Conservation (phyloP, 2,888 invertebrate genomes). For the Ceraclea dissimilis region DNA sequence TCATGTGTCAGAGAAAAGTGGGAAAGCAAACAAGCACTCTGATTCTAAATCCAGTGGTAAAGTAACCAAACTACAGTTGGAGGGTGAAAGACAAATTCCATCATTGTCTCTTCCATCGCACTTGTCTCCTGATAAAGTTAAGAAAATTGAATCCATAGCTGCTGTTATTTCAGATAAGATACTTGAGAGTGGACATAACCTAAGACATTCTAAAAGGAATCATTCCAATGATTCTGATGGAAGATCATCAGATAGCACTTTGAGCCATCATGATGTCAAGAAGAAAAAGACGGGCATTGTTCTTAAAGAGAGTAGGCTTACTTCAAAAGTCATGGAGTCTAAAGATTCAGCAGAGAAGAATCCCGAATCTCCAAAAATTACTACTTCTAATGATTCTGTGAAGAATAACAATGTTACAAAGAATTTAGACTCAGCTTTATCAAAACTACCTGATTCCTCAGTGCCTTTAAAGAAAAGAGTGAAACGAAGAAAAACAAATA, state of each 20-base stretch:
- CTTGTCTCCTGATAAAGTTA: conserved; percentile 36
- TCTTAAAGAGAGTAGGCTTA: conserved; percentile 42
- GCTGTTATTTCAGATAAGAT: conserved; percentile 46
- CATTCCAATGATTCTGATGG: conserved; percentile 35
- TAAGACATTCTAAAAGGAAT: conserved; percentile 43
- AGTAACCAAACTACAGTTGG: conserved; percentile 33
- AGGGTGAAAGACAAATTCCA: conserved; percentile 42
- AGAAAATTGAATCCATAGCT: conserved; percentile 44
- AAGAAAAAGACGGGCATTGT: conserved; percentile 40
- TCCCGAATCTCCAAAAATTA: conserved; percentile 28
- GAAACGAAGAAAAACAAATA: conserved; percentile 69
- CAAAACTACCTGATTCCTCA: conserved; percentile 28
- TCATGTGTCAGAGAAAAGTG: conserved; percentile 34
- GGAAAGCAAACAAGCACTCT: conserved; percentile 29
- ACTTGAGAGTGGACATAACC: conserved; percentile 44
- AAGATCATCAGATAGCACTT: conserved; percentile 29
- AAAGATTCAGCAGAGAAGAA: conserved; percentile 42
- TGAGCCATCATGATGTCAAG: conserved; percentile 36
- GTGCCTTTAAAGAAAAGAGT: conserved; percentile 38
- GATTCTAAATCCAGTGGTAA: conserved; percentile 22
- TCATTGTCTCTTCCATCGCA: conserved; percentile 33
- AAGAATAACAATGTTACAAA: conserved; percentile 29
- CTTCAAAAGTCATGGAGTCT: conserved; percentile 36
- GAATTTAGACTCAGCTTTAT: conserved; percentile 33
- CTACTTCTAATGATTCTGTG: conserved; percentile 25